Conservation (phyloP, 2,888 invertebrate species). For the Leptinotarsa haldemani region DNA sequence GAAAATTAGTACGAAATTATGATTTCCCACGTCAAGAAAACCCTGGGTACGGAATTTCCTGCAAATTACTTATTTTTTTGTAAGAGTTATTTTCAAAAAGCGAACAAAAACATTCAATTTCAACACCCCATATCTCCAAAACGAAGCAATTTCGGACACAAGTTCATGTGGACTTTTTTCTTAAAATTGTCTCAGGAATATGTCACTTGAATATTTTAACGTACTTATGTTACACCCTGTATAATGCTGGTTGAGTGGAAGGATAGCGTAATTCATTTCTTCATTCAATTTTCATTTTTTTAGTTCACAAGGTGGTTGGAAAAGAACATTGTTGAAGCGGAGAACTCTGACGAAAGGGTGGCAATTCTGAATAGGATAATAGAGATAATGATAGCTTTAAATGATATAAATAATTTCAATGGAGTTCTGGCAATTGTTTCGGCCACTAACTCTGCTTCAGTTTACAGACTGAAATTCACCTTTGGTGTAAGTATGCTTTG, state of each 20-base stretch:
- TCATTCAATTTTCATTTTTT: slow-evolving; percentile 48
- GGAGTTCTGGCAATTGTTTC: slow-evolving; percentile 94
- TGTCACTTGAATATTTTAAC: too few relatives aligned
- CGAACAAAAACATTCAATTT: too few relatives aligned
- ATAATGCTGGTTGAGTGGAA: neutral
- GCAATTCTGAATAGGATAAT: slow-evolving; percentile 90
- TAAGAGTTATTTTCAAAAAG: too few relatives aligned
- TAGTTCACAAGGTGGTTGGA: slow-evolving; percentile 97
- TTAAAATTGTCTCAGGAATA: too few relatives aligned
- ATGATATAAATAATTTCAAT: slow-evolving; percentile 98
- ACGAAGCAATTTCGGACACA: too few relatives aligned
- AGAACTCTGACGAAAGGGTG: slow-evolving; percentile 94
- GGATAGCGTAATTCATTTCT: neutral
- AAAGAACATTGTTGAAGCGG: slow-evolving; percentile 94
- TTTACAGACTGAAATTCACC: slow-evolving; percentile 87
- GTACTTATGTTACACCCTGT: too few relatives aligned
- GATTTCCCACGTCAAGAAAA: too few relatives aligned
- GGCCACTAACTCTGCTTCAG: slow-evolving; percentile 92
- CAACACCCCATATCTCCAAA: too few relatives aligned
- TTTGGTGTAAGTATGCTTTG: slow-evolving; percentile 71
- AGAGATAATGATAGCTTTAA: slow-evolving; percentile 94
- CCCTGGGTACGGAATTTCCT: too few relatives aligned
- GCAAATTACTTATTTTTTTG: too few relatives aligned
- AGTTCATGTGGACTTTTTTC: too few relatives aligned
- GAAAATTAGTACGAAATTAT: too few relatives aligned